Conservation (phyloP, 92 coral and sea anemone genomes). For the Parazoanthus darwini region DNA sequence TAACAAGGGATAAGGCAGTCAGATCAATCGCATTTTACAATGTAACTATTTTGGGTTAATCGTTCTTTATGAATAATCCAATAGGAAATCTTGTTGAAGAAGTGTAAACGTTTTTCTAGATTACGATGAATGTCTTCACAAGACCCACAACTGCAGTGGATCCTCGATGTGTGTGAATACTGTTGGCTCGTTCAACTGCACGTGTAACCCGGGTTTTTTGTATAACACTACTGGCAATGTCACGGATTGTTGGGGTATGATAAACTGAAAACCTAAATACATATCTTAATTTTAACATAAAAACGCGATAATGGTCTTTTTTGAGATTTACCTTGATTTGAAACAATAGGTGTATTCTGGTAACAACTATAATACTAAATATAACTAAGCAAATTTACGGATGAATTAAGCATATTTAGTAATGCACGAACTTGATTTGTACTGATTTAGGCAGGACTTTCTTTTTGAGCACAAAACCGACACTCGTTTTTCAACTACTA, state of each 20-base stretch:
- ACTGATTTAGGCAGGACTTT: no score
- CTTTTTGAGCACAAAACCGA: no score
- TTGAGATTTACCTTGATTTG: not conserved
- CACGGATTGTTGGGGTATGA: slow-evolving; percentile 58
- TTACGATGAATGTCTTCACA: slow-evolving; percentile 39
- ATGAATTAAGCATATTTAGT: no score
- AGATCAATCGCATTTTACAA: not conserved
- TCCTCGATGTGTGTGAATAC: slow-evolving; percentile 68
- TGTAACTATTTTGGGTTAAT: not conserved
- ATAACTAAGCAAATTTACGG: no score
- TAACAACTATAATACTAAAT: no score
- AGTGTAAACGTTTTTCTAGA: slow-evolving; percentile 31
- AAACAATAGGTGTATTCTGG: no score
- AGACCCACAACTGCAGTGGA: slow-evolving; percentile 68
- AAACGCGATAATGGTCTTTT: no score
- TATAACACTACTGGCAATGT: slow-evolving; percentile 57
- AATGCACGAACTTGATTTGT: no score
- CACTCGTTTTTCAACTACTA: no score
- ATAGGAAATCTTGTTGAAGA: not conserved
- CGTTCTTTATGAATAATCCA: no score
- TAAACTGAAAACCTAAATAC: no score
- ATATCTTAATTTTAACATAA: no score
- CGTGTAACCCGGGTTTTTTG: slow-evolving; percentile 74
- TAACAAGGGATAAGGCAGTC: not conserved
- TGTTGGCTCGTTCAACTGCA: slow-evolving; percentile 77